These are phyloP conservation scores for Caenorhabditis drosophilae DNA, from an alignment of 2,888 invertebrate species.

Conservation along the genomic window DNA sequence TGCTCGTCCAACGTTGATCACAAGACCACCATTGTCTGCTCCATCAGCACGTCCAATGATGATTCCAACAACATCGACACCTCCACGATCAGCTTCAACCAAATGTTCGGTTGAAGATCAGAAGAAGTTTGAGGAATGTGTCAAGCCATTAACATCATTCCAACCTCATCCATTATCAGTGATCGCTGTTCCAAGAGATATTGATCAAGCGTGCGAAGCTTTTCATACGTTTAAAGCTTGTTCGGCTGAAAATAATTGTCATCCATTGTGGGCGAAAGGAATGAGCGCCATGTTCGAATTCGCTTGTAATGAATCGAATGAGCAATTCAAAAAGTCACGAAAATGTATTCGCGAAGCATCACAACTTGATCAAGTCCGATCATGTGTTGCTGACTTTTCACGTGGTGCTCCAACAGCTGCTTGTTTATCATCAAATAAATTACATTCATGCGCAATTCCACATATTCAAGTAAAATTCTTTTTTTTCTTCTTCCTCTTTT, in stretches of 20 bases:
- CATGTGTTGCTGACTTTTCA: slow-evolving; percentile 64
- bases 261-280: slow-evolving; percentile 64
- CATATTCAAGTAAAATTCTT: no score
- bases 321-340: slow-evolving; percentile 53
- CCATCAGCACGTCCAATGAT: slow-evolving; percentile 42
- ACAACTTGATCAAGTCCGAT: slow-evolving; percentile 42
- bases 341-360: slow-evolving; percentile 37
- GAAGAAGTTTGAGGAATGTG: slow-evolving; percentile 59
- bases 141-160: slow-evolving; percentile 63
- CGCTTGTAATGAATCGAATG: slow-evolving; percentile 61
- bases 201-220: slow-evolving; percentile 62
- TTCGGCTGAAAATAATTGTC: slow-evolving; percentile 45
- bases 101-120: slow-evolving; percentile 56
- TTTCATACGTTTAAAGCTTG: slow-evolving; percentile 60
- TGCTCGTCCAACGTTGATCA: slow-evolving; percentile 44
- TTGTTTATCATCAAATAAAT: slow-evolving; percentile 61
- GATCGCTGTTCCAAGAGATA: slow-evolving; percentile 62
- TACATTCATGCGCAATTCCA: slow-evolving; percentile 57
- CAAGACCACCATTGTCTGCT: slow-evolving; percentile 30
- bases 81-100: slow-evolving; percentile 24
- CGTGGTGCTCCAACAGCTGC: slow-evolving; percentile 64
- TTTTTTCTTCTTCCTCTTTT: no score
- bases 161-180: slow-evolving; percentile 67
- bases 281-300: slow-evolving; percentile 68
- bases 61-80: slow-evolving; percentile 28